These are phyloP conservation scores for Ditylenchus weischeri DNA, from an alignment of 2,888 invertebrate genomes.

Conservation along the genomic window DNA sequence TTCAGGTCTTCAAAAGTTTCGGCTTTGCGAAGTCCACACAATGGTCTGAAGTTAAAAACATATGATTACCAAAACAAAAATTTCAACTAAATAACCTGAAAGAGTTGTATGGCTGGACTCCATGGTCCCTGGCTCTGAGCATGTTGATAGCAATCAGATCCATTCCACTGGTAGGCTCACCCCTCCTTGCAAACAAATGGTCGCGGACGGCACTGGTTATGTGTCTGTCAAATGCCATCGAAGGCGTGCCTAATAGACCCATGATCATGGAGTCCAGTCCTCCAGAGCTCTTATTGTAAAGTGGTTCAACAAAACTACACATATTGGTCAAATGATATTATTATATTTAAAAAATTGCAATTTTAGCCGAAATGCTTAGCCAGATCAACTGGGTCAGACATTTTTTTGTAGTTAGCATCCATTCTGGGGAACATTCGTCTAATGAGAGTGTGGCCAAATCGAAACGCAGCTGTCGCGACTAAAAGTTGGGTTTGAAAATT, in stretches of 20 bases:
- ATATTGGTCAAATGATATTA: too few relatives aligned
- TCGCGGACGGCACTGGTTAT: conserved; percentile 44
- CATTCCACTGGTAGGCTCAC: conserved; percentile 84
- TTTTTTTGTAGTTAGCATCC: conserved; percentile 39
- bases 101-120: conserved; percentile 74
- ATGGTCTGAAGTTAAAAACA: conserved; percentile 67
- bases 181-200: conserved; percentile 64
- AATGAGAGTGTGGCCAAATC: conserved; percentile 70
- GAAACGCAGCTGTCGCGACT: conserved; percentile 70
- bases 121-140: conserved; percentile 81
- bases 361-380: conserved; percentile 46
- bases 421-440: conserved; percentile 39
- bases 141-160: conserved; percentile 85
- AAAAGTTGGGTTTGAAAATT: background rate
- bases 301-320: conserved; percentile 46
- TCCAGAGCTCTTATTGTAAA: conserved; percentile 43
- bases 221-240: conserved; percentile 58
- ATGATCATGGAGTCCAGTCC: conserved; percentile 57
- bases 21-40: conserved; percentile 79
- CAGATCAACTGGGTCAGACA: conserved; percentile 53
- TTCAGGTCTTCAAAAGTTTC: conserved; percentile 79
- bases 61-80: background rate
- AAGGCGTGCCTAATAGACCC: conserved; percentile 57
- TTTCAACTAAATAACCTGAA: conserved; percentile 62
- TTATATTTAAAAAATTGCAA: too few relatives aligned